phyloP scores from a whole-genome alignment of 2,888 invertebrate genomes.

The Pharmacophagus antenor region DNA sequence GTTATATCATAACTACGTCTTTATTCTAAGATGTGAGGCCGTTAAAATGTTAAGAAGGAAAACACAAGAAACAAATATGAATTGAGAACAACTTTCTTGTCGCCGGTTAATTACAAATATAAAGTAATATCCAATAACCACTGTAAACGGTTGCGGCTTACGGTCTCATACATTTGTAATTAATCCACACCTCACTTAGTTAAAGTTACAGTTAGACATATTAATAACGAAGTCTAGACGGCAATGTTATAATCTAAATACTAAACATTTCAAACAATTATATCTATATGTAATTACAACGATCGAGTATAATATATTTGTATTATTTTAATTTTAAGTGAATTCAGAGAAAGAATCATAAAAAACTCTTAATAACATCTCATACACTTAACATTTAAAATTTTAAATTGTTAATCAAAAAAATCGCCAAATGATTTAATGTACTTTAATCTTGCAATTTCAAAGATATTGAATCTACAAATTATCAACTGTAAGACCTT shows the following conservation, averaged over 20 bases:
- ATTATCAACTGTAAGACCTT: too few relatives aligned
- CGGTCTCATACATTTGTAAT: slow-evolving; percentile 10
- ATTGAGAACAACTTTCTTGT: neutral
- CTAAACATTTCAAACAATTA: neutral
- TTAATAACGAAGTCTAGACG: slow-evolving; percentile 21
- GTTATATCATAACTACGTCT: too few relatives aligned
- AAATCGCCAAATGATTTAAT: too few relatives aligned
- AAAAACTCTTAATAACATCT: too few relatives aligned
- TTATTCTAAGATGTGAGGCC: too few relatives aligned
- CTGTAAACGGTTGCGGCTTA: neutral
- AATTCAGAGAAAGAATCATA: too few relatives aligned
- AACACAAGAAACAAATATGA: neutral
- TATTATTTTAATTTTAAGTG: neutral
- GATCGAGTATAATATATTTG: neutral
- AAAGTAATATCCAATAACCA: neutral
- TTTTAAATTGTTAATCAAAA: too few relatives aligned
- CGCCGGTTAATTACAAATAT: neutral
- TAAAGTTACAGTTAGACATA: slow-evolving; percentile 12
- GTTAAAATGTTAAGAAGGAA: neutral
- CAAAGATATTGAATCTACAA: too few relatives aligned
- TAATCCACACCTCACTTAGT: slow-evolving; percentile 1
- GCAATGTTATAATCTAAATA: slow-evolving; percentile 3
- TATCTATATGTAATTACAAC: too few relatives aligned
- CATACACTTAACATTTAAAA: too few relatives aligned
- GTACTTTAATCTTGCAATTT: too few relatives aligned